A percentile compares a stretch with the other conserved stretches of the same genome.
Conservation (phyloP, 2,797 vertebrate genomes). For the Brachyrhaphis roseni region DNA sequence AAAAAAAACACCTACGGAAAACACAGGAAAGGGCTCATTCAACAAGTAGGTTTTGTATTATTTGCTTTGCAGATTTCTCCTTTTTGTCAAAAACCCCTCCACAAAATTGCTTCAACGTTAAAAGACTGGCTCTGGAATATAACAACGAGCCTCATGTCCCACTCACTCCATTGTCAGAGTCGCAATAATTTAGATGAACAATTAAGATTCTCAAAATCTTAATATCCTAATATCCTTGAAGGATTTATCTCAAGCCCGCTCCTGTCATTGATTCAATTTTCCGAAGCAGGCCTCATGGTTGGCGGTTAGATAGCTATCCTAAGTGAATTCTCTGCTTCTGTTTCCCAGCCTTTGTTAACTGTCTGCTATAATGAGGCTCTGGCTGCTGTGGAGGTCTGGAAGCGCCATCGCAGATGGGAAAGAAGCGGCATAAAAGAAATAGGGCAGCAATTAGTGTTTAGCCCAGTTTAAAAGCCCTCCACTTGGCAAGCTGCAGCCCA, state of each 20-base stretch:
- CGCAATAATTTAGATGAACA: slow-evolving; percentile 74
- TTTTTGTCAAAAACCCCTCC: slow-evolving; percentile 13
- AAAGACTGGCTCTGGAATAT: slow-evolving; percentile 19
- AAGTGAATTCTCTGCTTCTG: slow-evolving; percentile 79
- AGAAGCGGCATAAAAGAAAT: slow-evolving; percentile 85
- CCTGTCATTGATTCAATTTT: slow-evolving; percentile 82
- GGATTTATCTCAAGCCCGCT: slow-evolving; percentile 72
- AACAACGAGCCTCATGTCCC: slow-evolving; percentile 35
- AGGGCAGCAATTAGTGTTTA: slow-evolving; percentile 87
- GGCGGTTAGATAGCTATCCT: slow-evolving; percentile 79
- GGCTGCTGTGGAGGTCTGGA: slow-evolving; percentile 82
- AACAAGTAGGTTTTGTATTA: slow-evolving; percentile 58
- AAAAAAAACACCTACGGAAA: slow-evolving; percentile 58
- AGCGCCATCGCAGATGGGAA: slow-evolving; percentile 83
- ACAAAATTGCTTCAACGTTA: slow-evolving; percentile 29
- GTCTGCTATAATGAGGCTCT: slow-evolving; percentile 83
- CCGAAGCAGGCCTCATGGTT: slow-evolving; percentile 69
- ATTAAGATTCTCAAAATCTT: slow-evolving; percentile 76
- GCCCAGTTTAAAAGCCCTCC: slow-evolving; percentile 82
- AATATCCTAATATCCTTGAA: slow-evolving; percentile 79
- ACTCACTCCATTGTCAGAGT: slow-evolving; percentile 58
- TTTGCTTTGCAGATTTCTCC: slow-evolving; percentile 26
- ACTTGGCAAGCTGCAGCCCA: slow-evolving; percentile 80
- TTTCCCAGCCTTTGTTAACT: slow-evolving; percentile 84
- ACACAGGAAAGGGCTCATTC: slow-evolving; percentile 49